These are phyloP conservation scores for Macquaria ambigua DNA, from an alignment of 2,113 vertebrate genomes.

Conservation along the genomic window DNA sequence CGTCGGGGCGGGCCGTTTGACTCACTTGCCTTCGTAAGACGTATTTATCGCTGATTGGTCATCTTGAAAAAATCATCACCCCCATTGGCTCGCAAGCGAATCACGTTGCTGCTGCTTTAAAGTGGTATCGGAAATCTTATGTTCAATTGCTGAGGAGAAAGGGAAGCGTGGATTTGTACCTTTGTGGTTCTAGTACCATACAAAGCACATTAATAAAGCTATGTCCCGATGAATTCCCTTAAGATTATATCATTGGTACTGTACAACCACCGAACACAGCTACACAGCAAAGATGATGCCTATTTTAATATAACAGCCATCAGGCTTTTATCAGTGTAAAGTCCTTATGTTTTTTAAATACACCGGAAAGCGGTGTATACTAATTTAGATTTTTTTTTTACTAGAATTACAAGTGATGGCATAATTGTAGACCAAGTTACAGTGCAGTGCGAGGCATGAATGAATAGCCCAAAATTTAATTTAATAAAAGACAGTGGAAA, in stretches of 20 bases:
- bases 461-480: no score
- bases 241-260: no score
- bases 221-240: not conserved
- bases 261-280: not conserved
- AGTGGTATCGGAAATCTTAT: slow-evolving; percentile 20
- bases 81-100: slow-evolving; percentile 6
- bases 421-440: not conserved
- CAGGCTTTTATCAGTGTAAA: not conserved
- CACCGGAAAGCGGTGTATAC: not conserved
- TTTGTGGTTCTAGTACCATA: not conserved
- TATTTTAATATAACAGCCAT: not conserved
- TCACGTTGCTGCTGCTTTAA: slow-evolving; percentile 43
- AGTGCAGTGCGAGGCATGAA: no score
- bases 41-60: slow-evolving; percentile 67
- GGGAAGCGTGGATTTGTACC: slow-evolving; percentile 11
- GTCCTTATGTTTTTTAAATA: not conserved
- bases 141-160: slow-evolving; percentile 2
- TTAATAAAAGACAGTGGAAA: no score
- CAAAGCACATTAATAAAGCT: not conserved
- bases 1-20: slow-evolving; percentile 59
- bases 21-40: slow-evolving; percentile 45
- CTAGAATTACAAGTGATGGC: not conserved
- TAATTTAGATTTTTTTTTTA: no score
- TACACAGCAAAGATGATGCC: not conserved
- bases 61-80: slow-evolving; percentile 48